phyloP scores from a whole-genome alignment of 2,113 vertebrate species.

The Hiodon tergisus region DNA sequence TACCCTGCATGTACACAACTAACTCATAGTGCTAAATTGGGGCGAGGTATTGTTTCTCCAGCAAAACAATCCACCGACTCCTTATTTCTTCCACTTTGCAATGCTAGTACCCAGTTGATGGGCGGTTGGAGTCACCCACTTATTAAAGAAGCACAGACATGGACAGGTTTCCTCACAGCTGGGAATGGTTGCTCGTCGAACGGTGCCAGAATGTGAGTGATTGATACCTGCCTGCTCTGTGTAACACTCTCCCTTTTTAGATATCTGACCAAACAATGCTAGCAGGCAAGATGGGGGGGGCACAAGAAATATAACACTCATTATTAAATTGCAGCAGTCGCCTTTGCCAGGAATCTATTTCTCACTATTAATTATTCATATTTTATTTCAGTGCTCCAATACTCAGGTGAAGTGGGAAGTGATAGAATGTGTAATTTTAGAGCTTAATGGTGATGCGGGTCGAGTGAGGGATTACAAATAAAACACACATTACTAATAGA shows the following conservation, averaged over 20 bases:
- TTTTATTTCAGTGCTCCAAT: conserved; percentile 96
- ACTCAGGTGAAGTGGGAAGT: conserved; percentile 92
- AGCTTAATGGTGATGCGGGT: conserved; percentile 83
- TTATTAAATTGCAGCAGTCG: conserved; percentile 92
- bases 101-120: conserved; percentile 55
- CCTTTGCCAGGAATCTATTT: conserved; percentile 93
- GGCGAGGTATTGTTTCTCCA: not conserved
- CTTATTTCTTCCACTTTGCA: conserved; percentile 12
- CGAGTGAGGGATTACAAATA: conserved; percentile 43
- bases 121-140: conserved; percentile 53
- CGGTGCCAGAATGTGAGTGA: conserved; percentile 18
- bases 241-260: conserved; percentile 42
- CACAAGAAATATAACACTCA: conserved; percentile 79
- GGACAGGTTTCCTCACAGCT: conserved; percentile 33
- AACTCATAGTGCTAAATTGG: conserved; percentile 3
- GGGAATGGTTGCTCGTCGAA: conserved; percentile 14
- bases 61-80: not conserved
- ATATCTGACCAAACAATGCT: conserved; percentile 69
- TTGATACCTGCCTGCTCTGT: conserved; percentile 24
- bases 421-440: conserved; percentile 78
- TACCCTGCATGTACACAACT: conserved; percentile 4
- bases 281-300: not conserved
- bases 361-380: conserved; percentile 99
- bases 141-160: conserved; percentile 30
- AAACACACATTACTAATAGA: conserved; percentile 59